Evolutionary conservation across 2,797 vertebrate genomes (phyloP), one percentile per base, ranked within the genome.

Genomic region (Falco biarmicus): DNA sequence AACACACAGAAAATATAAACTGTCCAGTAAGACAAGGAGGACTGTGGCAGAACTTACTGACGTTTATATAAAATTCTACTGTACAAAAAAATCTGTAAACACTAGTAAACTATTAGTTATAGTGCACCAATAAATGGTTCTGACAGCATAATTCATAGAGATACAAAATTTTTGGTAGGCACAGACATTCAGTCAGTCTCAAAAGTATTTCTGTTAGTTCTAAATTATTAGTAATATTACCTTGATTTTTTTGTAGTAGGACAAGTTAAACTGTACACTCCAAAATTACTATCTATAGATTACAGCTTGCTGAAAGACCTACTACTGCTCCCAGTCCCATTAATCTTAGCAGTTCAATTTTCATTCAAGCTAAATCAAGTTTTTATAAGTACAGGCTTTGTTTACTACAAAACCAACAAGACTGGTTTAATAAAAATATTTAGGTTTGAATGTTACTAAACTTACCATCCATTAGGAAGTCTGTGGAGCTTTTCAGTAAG

Each of bases 391-490:
- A 77, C 13, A 61, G 29, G 11, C 8, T 86, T 78, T 69, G 10
- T 61, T 39, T 65, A 66, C 41, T 71, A 83, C 37, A 43, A 89
- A 89, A 22, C 81, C n/a, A 93, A 89, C 1, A 65, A 24, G 41
- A 87, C 22, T 26, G 48, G 63, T 28, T 37, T 50, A 37, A 76
- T 29, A 65, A 81, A 84, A 96, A 79, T 41, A 51, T 34, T 10
- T 63, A 31, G 2, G 6, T 73, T 78, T 90, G 24, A 93, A 78
- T 34, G 75, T 61, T 90, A 84, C 45, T 66, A 82, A 54, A 96
- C 98, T 98, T 97, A 99, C 99, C 99, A 64, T 99, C 98, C 21
- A 97, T 98, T 81, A 99, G 97, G 87, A 99, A 98, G 71, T 91
- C 96, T 45, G 98, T 96, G 92, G 98, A 99, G 97, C 98, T 98